These are phyloP conservation scores for Steinernema khuongi DNA, from an alignment of 1,140 invertebrate species.

Conservation along the genomic window DNA sequence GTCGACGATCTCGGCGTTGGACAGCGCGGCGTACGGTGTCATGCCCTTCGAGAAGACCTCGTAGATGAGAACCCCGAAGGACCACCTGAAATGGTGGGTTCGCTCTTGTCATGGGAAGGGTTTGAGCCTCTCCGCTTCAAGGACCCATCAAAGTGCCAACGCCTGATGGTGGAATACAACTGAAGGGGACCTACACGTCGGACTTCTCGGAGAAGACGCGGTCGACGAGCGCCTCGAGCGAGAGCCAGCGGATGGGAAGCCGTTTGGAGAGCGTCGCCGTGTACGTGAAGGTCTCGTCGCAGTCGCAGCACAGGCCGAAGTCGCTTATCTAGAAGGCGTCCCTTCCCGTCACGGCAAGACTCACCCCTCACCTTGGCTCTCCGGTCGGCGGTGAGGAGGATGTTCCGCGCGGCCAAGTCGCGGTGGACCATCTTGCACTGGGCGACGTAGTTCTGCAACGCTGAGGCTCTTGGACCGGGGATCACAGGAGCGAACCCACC, in stretches of 20 bases:
- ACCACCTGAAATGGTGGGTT: background rate
- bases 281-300: conserved; percentile 4
- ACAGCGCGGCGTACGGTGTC: background rate
- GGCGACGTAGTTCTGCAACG: background rate
- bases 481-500: background rate
- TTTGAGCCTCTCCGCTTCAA: no score
- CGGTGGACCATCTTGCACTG: background rate
- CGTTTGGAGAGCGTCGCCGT: background rate
- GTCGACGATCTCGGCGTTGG: background rate
- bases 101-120: no score
- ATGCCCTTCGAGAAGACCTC: conserved; percentile 10
- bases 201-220: conserved; percentile 1
- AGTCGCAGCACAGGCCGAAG: conserved; percentile 6
- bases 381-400: background rate
- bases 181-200: background rate
- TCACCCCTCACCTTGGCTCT: background rate
- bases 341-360: background rate
- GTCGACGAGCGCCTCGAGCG: background rate
- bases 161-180: background rate
- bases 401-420: background rate
- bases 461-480: background rate
- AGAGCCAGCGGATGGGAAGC: background rate
- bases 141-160: no score
- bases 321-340: background rate
- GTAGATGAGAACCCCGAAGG: background rate